Conservation (phyloP, 1,140 invertebrate genomes). For the Triops longicaudatus region DNA sequence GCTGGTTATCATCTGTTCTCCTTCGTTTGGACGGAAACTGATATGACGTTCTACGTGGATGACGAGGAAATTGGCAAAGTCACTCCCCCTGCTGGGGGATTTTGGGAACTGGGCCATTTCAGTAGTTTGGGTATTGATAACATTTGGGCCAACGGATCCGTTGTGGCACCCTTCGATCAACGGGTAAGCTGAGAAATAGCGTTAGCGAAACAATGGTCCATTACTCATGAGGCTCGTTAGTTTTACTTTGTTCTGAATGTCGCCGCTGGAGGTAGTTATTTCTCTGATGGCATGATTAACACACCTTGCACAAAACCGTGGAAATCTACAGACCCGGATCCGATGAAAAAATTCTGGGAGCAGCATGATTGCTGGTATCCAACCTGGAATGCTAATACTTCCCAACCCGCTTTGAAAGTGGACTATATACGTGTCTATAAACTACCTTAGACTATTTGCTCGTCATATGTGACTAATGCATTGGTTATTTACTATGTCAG, state of each 20-base stretch:
- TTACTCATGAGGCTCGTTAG: slow-evolving; percentile 17
- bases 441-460: background rate
- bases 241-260: slow-evolving; percentile 36
- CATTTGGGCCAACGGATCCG: slow-evolving; percentile 39
- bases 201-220: background rate
- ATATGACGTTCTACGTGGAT: slow-evolving; percentile 31
- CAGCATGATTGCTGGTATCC: slow-evolving; percentile 22
- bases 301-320: slow-evolving; percentile 29
- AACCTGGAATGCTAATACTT: slow-evolving; percentile 23
- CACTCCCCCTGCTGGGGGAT: slow-evolving; percentile 33
- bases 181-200: slow-evolving; percentile 35
- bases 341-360: slow-evolving; percentile 28
- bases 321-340: slow-evolving; percentile 13
- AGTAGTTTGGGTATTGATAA: slow-evolving; percentile 23
- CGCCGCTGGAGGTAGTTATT: slow-evolving; percentile 35
- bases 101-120: slow-evolving; percentile 39
- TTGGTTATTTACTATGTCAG: too few species aligned
- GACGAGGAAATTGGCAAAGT: slow-evolving; percentile 33
- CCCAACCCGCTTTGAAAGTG: slow-evolving; percentile 26
- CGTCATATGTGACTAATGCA: too few species aligned
- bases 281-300: slow-evolving; percentile 31
- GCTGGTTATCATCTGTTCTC: slow-evolving; percentile 26
- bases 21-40: slow-evolving; percentile 25
- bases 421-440: slow-evolving; percentile 29
- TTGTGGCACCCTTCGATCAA: slow-evolving; percentile 50